Conservation (phyloP, 37 sponge, comb jelly and placozoan species). For the Cladorhizidae sp. region DNA sequence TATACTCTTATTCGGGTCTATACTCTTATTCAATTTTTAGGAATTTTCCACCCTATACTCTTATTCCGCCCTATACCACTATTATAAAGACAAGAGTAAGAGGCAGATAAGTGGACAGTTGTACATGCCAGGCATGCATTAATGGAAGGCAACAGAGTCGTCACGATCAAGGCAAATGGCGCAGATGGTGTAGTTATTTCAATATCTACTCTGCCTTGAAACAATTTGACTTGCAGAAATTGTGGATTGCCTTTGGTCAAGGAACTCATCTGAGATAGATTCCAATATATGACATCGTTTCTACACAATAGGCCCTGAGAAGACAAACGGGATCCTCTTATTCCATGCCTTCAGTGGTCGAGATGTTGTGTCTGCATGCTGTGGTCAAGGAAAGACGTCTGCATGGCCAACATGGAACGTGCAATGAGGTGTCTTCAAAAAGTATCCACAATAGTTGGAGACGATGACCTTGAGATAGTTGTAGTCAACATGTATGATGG, state of each 20-base stretch:
- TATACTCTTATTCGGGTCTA: too few relatives aligned
- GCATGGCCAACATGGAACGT: neutral
- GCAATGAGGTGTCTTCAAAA: neutral
- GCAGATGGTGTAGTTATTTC: neutral
- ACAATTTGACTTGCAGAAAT: neutral
- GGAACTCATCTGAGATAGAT: neutral
- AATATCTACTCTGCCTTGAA: neutral
- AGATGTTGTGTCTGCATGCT: neutral
- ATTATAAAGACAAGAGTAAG: too few relatives aligned
- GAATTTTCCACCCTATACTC: too few relatives aligned
- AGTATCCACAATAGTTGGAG: neutral
- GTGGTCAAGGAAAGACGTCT: neutral
- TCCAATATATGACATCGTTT: too few relatives aligned
- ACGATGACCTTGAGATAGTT: neutral
- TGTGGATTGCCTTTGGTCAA: slow-evolving; percentile 1
- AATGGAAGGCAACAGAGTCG: neutral
- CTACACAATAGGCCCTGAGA: neutral
- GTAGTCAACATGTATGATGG: neutral
- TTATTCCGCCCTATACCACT: too few relatives aligned
- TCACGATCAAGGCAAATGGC: neutral
- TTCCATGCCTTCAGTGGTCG: neutral
- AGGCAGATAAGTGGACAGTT: neutral
- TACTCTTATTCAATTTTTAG: too few relatives aligned
- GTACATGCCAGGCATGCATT: neutral
- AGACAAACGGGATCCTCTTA: neutral